Evolutionary conservation across 2,888 invertebrate species (phyloP).

Genomic region (Eueremaeus valkanovi): DNA sequence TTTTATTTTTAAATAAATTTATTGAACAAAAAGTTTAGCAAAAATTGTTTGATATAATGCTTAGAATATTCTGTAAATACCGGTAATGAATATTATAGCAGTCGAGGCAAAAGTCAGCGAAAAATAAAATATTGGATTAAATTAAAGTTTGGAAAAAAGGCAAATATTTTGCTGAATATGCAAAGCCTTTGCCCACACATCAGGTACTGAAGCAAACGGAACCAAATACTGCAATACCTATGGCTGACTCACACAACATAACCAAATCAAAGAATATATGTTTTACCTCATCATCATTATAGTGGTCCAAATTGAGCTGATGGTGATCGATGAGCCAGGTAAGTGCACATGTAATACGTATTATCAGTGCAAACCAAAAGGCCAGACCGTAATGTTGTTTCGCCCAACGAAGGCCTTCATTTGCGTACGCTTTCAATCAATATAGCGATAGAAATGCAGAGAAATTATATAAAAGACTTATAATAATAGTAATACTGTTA

Average conservation of each 20-base stretch:
- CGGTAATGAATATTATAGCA: not conserved
- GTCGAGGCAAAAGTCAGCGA: not conserved
- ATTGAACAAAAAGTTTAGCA: not conserved
- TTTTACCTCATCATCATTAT: conserved; percentile 19
- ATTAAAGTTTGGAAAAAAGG: not conserved
- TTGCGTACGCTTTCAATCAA: not conserved
- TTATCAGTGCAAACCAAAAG: conserved; percentile 20
- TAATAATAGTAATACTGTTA: not conserved
- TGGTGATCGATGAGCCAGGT: conserved; percentile 21
- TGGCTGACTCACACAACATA: not conserved
- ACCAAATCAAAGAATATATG: not conserved
- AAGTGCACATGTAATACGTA: conserved; percentile 18
- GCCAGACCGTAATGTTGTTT: conserved; percentile 27
- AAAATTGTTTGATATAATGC: not conserved
- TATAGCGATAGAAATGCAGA: not conserved
- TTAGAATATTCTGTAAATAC: not conserved
- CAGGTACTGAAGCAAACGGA: not conserved
- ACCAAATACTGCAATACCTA: not conserved
- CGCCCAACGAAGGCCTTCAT: conserved; percentile 29
- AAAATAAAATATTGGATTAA: not conserved
- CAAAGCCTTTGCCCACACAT: not conserved
- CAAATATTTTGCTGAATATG: not conserved
- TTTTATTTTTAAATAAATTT: not conserved
- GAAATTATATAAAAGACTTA: not conserved
- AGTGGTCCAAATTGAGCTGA: not conserved